Base-by-base conservation (phyloP, 2,888 invertebrate species). In the Drosophila testacea region DNA sequence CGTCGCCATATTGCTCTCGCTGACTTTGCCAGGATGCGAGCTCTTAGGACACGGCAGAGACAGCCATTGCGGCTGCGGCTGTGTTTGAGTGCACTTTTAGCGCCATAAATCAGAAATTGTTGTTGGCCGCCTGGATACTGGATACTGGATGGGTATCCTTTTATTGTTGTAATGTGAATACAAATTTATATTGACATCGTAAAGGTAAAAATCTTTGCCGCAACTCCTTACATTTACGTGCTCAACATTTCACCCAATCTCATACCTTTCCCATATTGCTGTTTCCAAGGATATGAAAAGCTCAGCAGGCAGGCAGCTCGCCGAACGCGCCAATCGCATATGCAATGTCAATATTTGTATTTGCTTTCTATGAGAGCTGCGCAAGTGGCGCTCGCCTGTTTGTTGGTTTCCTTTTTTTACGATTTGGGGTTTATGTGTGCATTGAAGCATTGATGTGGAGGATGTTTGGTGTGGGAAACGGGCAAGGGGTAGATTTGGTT, bases 101-200 rank as follows among this genome's bases (percentile, higher is more conserved):
- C 73, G 83, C 72, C 78, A 83, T 83, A 83, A 88, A 88, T 83
- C 83, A 88, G 69, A 88, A 85, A 88, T 75, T 82, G 88, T 76
- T 74, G 70, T 69, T 73, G 77, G 64, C 28, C 42, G 13, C 38
- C 22, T 47, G 39, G 38, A 7, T 46, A 6, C 22, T 47, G 39
- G 38, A 7, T 46, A 6, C 51, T 30, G 44, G 22, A 10, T 68
- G 51, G 66, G 54, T 54, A 55, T 60, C 67, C 69, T 84, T 88
- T 84, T 88, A 81, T 88, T 88, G 79, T 88, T 88, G 87, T 84
- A 90, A 88, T 90, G 89, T 72, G 89, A 84, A 88, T 88, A 90
- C 90, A 88, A 90, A 90, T 89, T 88, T 88, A 88, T 89, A 88
- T 90, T 86, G 88, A 77, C 83, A 86, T 89, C 88, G 90, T 88